phyloP scores from a whole-genome alignment of 2,797 vertebrate genomes.

The Sebastes cheni region DNA sequence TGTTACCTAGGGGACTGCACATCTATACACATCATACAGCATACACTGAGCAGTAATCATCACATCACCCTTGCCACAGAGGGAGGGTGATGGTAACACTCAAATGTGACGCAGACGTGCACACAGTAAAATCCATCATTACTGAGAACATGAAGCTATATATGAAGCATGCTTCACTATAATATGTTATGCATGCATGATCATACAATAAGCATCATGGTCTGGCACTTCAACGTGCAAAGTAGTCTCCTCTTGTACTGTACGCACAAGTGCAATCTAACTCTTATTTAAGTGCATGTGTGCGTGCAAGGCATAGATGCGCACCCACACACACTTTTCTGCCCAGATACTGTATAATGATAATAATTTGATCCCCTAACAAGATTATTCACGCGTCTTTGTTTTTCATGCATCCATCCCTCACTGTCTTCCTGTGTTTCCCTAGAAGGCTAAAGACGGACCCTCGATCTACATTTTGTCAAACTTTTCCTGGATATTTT shows the following conservation, averaged over 20 bases:
- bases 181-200: slow-evolving; percentile 31
- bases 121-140: slow-evolving; percentile 24
- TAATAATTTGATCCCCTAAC: slow-evolving; percentile 25
- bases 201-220: slow-evolving; percentile 18
- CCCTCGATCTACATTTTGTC: slow-evolving; percentile 1
- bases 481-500: background rate
- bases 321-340: slow-evolving; percentile 4
- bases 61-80: slow-evolving; percentile 5
- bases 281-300: slow-evolving; percentile 22
- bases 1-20: background rate
- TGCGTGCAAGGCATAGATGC: background rate
- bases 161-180: background rate
- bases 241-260: background rate
- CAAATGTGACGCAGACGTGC: slow-evolving; percentile 13
- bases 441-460: background rate
- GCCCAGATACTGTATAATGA: slow-evolving; percentile 41
- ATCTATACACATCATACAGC: background rate
- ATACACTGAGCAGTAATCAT: slow-evolving; percentile 6
- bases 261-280: background rate
- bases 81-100: background rate
- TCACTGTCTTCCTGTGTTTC: background rate
- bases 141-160: slow-evolving; percentile 17
- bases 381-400: slow-evolving; percentile 36
- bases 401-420: slow-evolving; percentile 1
- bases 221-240: background rate